Evolutionary conservation across 64 coral and sea anemone species (phyloP).

Genomic region (Porites australiensis): DNA sequence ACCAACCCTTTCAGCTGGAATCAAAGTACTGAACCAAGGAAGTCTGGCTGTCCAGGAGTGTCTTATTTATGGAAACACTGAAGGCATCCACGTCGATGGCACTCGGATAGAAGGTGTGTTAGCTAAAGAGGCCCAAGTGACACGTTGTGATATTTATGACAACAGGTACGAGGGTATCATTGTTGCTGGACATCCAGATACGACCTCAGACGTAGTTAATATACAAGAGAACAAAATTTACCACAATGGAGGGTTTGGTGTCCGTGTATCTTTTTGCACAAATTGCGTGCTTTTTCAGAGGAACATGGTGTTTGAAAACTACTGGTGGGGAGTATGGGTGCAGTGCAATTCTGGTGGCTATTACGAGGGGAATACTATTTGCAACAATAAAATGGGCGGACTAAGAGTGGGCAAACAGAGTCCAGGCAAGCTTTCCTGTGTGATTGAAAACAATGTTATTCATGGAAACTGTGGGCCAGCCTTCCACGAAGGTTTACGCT

Average conservation of each 20-base stretch:
- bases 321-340: background rate
- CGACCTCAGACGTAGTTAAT: background rate
- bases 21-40: background rate
- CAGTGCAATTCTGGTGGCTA: background rate
- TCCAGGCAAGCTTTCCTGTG: background rate
- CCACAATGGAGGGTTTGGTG: background rate
- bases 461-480: conserved; percentile 1
- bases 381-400: conserved; percentile 17
- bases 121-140: background rate
- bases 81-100: background rate
- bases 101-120: background rate
- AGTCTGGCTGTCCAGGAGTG: background rate
- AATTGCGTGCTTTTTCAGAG: background rate
- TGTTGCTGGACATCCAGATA: background rate
- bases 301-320: conserved; percentile 15
- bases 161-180: conserved; percentile 1
- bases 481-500: background rate
- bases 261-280: background rate
- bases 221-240: background rate
- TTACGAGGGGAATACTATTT: background rate
- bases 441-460: background rate
- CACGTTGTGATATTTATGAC: background rate
- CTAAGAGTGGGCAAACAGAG: background rate
- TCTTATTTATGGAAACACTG: background rate
- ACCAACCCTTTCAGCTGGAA: background rate